These are phyloP conservation scores for Lymantria dispar DNA, from an alignment of 2,888 invertebrate genomes.

Conservation along the genomic window DNA sequence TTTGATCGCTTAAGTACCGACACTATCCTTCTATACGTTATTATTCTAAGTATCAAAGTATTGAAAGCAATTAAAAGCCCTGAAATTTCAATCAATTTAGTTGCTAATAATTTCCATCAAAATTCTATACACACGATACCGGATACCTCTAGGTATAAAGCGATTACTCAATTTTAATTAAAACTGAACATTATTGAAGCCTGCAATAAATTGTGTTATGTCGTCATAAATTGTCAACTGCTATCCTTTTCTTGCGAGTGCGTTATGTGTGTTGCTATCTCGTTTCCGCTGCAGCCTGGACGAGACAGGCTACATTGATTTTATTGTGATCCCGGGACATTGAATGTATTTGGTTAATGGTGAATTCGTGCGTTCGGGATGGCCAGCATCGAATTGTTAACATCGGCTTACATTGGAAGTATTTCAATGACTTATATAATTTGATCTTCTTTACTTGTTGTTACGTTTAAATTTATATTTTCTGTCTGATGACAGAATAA, in stretches of 20 bases:
- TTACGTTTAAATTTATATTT: no score
- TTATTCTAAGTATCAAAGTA: no score
- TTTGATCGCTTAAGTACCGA: no score
- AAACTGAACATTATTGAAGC: conserved; percentile 23
- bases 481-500: no score
- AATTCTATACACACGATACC: background rate
- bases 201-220: conserved; percentile 48
- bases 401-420: no score
- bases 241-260: conserved; percentile 25
- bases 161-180: conserved; percentile 45
- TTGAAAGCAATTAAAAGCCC: no score
- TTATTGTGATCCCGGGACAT: conserved; percentile 39
- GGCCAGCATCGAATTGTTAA: no score
- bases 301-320: conserved; percentile 54
- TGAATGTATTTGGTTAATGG: conserved; percentile 28
- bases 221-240: conserved; percentile 36
- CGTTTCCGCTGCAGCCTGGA: conserved; percentile 39
- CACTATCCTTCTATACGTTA: no score
- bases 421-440: no score
- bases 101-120: background rate
- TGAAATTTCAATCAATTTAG: no score
- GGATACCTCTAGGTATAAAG: conserved; percentile 5
- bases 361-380: conserved; percentile 2
- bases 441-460: no score
- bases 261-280: conserved; percentile 15